These are phyloP conservation scores for Latheticus oryzae DNA, from an alignment of 2,888 invertebrate genomes.

Conservation along the genomic window DNA sequence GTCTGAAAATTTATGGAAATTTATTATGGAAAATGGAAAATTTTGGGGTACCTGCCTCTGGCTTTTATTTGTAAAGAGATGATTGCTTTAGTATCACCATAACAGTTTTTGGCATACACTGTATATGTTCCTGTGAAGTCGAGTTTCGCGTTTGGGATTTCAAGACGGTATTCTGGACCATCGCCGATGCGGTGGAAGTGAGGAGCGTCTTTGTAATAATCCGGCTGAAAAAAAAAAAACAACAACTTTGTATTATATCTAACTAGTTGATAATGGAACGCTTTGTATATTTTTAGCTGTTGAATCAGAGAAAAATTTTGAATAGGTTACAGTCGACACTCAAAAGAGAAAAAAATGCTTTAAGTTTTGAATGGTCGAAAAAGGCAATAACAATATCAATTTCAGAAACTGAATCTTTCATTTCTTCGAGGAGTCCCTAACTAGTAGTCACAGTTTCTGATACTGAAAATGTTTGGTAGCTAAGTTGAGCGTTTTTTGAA, in stretches of 20 bases:
- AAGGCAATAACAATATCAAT: background rate
- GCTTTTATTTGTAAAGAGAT: constrained; percentile 88
- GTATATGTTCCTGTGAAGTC: constrained; percentile 91
- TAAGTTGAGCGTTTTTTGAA: constrained; percentile 6
- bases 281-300: no score
- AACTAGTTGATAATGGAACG: no score
- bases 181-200: constrained; percentile 82
- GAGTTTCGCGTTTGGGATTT: constrained; percentile 87
- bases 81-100: constrained; percentile 87
- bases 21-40: no score
- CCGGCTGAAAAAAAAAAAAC: constrained; percentile 74
- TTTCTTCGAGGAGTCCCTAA: no score
- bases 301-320: no score
- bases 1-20: no score
- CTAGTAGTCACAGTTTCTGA: no score
- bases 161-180: constrained; percentile 84
- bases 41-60: constrained; percentile 81
- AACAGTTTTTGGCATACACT: constrained; percentile 82
- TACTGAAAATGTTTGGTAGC: no score
- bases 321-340: no score
- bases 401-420: constrained; percentile 16
- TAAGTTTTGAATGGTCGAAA: constrained; percentile 17
- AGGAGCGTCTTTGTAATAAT: constrained; percentile 87
- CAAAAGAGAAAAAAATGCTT: constrained; percentile 24
- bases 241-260: no score